Conservation (phyloP, 2,888 invertebrate species). For the Cataglyphis albicans region DNA sequence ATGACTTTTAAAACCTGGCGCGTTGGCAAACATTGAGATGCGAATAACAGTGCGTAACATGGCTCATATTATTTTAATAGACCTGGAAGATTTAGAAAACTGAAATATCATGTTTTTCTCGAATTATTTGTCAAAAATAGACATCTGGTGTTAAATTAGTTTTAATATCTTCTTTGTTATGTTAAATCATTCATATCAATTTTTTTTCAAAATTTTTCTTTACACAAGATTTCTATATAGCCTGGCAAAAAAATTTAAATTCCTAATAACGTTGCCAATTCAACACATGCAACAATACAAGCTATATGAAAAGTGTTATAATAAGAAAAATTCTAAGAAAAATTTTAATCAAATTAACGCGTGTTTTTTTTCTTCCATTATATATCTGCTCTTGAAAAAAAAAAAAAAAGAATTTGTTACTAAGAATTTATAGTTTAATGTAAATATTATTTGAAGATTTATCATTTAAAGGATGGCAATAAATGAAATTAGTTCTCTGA, state of each 20-base stretch:
- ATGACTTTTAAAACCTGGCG: slow-evolving; percentile 44
- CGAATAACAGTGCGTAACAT: slow-evolving; percentile 15
- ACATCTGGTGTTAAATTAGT: not conserved
- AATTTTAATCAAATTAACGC: slow-evolving; percentile 1
- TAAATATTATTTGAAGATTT: slow-evolving; percentile 2
- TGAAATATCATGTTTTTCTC: not conserved
- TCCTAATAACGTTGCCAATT: not conserved
- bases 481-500: slow-evolving; percentile 11
- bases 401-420: not conserved
- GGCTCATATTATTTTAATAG: slow-evolving; percentile 50
- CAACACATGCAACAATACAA: not conserved
- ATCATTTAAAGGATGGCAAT: not conserved
- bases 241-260: not conserved
- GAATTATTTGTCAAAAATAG: not conserved
- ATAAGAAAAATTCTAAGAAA: slow-evolving; percentile 12
- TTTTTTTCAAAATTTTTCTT: not conserved
- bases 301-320: not conserved
- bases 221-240: not conserved
- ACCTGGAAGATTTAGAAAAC: not conserved
- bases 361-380: not conserved
- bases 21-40: slow-evolving; percentile 34
- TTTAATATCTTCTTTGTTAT: not conserved
- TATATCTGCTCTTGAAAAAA: not conserved
- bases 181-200: not conserved
- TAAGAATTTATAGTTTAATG: not conserved